Conservation (phyloP, 2,888 invertebrate genomes). For the Hyposoter didymator region DNA sequence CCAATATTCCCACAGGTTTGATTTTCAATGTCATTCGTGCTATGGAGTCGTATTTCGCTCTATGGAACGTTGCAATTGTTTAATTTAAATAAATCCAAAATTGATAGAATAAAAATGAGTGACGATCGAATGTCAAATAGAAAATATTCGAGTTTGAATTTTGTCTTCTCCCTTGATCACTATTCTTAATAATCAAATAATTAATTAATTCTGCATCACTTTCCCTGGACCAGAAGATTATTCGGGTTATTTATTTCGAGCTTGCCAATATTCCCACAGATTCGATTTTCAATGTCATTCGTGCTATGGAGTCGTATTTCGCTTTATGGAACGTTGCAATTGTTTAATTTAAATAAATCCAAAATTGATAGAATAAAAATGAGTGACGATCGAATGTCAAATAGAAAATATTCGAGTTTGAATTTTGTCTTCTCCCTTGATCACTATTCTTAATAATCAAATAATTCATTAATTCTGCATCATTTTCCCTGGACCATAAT, state of each 20-base stretch:
- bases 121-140: neutral
- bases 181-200: constrained; percentile 4
- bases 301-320: neutral
- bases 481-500: neutral
- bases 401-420: neutral
- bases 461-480: constrained; percentile 1
- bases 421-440: neutral
- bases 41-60: neutral
- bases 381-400: neutral
- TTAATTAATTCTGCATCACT: neutral
- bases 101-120: neutral
- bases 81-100: neutral
- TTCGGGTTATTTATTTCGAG: constrained; percentile 28
- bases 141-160: neutral
- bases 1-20: neutral
- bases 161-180: neutral
- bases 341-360: neutral
- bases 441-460: neutral
- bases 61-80: neutral
- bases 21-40: neutral
- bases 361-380: neutral
- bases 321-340: neutral
- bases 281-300: neutral
- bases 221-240: neutral
- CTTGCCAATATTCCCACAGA: neutral